Base-by-base conservation (phyloP, 2,113 vertebrate genomes). In the Urocynchramus pylzowi region DNA sequence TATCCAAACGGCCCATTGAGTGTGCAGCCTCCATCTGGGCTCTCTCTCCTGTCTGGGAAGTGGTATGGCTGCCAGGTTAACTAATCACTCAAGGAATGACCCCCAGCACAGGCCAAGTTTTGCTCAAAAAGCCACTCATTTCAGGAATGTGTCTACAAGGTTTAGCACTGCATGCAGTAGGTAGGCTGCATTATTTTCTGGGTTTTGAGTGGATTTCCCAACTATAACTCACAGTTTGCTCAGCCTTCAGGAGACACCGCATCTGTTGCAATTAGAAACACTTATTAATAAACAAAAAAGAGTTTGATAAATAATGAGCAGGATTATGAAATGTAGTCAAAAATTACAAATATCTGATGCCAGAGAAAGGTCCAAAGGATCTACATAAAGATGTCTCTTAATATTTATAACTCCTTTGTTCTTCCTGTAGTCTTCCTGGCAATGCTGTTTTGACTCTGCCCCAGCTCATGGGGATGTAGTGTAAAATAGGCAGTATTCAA, bases 221-320 rank as follows among this genome's bases (percentile, higher is more conserved):
- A 10, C 6, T 71, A 7, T 26, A 45, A 64, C 18, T 67, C 56
- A 70, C 37, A 57, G 13, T 53, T 65, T 81, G 21, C 27, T 54
- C 42, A 82, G 17, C 0, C 0, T 54, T 70, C 68, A 45, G 37
- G 26, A 69, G 23, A 67, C 6, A 61, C 1, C 16, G 73, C 3
- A 10, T 74, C 47, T 82, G 3, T 63, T 90, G 16, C 13, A 41
- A n/a, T 54, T 73, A 71, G 15, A 74, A 85, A 49, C 13, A 37
- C 2, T 50, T 77, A 31, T 15, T 53, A 64, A 61, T 14, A 53
- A 7, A 15, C 13, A 26, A 87, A 91, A 68, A 33, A 1, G 8
- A 41, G 4, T 61, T 44, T 86, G 49, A n/a, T 37, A 71, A 71
- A 63, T 60, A 44, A 69, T 39, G 14, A 77, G 11, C 0, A 61